A percentile compares a stretch with the other conserved stretches of the same genome.
Conservation (phyloP, 2,888 invertebrate species). For the Esperia sulphurella region DNA sequence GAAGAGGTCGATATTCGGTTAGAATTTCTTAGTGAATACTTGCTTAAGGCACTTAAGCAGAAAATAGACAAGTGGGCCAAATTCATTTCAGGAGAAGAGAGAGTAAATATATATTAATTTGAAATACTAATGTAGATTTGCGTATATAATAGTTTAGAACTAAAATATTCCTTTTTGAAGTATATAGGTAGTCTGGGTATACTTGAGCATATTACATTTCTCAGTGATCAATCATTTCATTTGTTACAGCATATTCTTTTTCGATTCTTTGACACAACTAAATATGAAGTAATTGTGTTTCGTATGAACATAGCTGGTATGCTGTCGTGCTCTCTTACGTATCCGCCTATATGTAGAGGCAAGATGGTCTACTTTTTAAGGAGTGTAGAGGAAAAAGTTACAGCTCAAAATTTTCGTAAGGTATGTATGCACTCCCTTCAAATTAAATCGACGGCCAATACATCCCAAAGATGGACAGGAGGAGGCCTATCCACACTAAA, state of each 20-base stretch:
- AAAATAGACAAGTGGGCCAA: slow-evolving; percentile 94
- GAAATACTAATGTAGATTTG: too few species aligned
- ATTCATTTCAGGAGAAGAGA: slow-evolving; percentile 87
- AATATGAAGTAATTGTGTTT: slow-evolving; percentile 76
- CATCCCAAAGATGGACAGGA: too few species aligned
- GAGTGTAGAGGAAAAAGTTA: slow-evolving; percentile 80
- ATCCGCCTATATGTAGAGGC: slow-evolving; percentile 79
- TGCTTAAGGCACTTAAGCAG: slow-evolving; percentile 85
- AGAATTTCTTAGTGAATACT: slow-evolving; percentile 88
- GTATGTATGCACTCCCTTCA: slow-evolving; percentile 24
- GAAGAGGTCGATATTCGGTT: slow-evolving; percentile 83
- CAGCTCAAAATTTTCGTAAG: slow-evolving; percentile 75
- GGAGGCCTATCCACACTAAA: too few species aligned
- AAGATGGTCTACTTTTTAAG: slow-evolving; percentile 90
- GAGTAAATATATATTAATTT: slow-evolving; percentile 57
- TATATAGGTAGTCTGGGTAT: too few species aligned
- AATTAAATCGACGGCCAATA: neutral
- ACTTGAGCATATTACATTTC: too few species aligned
- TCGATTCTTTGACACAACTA: slow-evolving; percentile 57
- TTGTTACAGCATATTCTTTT: slow-evolving; percentile 55
- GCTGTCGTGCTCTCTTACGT: slow-evolving; percentile 82
- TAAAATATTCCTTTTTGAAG: too few species aligned
- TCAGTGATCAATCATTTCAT: neutral
- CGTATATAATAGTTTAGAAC: too few species aligned
- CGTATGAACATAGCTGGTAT: slow-evolving; percentile 81